Percentiles rank a stretch among this genome's conserved stretches.
Evolutionary conservation across 1,140 invertebrate species (phyloP).

Genomic region (Pseudomyrmex dendroicus): DNA sequence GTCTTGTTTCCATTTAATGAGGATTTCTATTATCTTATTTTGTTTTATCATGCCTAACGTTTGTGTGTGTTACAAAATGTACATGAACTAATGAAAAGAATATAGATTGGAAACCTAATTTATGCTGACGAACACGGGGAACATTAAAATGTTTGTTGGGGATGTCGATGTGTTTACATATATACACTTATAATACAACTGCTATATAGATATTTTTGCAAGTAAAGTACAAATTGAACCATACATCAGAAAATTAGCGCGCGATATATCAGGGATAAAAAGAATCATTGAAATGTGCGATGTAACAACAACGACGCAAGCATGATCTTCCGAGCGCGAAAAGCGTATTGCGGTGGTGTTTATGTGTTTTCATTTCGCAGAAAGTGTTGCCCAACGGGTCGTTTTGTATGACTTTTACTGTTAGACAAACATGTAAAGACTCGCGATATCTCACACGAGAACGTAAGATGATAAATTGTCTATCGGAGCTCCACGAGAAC

Average conservation of each 20-base stretch:
- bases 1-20: not conserved
- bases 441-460: constrained; percentile 39
- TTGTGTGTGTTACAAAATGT: not conserved
- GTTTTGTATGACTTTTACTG: constrained; percentile 51
- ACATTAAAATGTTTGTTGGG: too few species aligned
- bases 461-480: constrained; percentile 54
- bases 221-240: constrained; percentile 34
- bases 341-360: constrained; percentile 35
- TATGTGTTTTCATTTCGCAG: constrained; percentile 62
- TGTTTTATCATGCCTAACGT: constrained; percentile 20
- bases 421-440: constrained; percentile 67
- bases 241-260: constrained; percentile 25
- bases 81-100: constrained; percentile 6
- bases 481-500: not conserved
- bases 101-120: not conserved
- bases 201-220: not conserved
- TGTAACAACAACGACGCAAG: not conserved
- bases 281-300: constrained; percentile 26
- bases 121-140: not conserved
- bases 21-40: constrained; percentile 15
- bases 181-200: not conserved
- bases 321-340: constrained; percentile 14
- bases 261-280: constrained; percentile 3
- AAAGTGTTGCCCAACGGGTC: constrained; percentile 58
- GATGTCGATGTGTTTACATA: not conserved